Percentiles rank a stretch among this genome's conserved stretches.
Conservation (phyloP, 2,113 vertebrate genomes). For the Brachyhypopomus occidentalis region DNA sequence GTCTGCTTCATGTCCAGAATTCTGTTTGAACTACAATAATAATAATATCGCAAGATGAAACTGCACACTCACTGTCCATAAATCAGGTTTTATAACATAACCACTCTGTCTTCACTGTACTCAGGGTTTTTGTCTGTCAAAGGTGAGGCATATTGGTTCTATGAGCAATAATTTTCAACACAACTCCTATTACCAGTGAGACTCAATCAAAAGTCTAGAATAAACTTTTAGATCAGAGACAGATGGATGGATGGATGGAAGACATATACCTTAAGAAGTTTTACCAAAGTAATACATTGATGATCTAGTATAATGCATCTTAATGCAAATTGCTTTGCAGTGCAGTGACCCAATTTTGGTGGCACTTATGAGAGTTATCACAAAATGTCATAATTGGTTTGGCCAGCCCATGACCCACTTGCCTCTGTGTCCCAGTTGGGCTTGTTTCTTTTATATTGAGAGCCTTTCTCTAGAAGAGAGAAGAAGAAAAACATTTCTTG, state of each 20-base stretch:
- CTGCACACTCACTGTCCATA: background rate
- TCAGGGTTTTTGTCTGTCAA: slow-evolving; percentile 5
- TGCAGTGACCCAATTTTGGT: slow-evolving; percentile 43
- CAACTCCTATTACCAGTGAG: slow-evolving; percentile 20
- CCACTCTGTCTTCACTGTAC: slow-evolving; percentile 23
- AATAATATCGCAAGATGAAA: background rate
- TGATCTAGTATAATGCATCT: background rate
- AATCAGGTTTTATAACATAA: background rate
- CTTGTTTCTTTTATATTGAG: background rate
- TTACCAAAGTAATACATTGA: background rate
- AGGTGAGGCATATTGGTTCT: slow-evolving; percentile 27
- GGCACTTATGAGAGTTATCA: background rate
- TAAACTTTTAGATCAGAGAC: slow-evolving; percentile 1
- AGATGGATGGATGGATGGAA: background rate
- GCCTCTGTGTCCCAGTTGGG: slow-evolving; percentile 14
- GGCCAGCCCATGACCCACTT: slow-evolving; percentile 37
- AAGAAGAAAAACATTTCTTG: background rate
- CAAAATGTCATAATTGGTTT: slow-evolving; percentile 30
- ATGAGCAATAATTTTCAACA: slow-evolving; percentile 33
- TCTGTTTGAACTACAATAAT: background rate
- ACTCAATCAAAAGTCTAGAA: slow-evolving; percentile 9
- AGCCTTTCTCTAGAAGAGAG: background rate
- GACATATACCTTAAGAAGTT: background rate
- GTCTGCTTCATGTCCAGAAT: background rate
- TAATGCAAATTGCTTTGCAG: slow-evolving; percentile 16